Base-by-base conservation (phyloP, 2,888 invertebrate species). In the Pharmacophagus antenor region DNA sequence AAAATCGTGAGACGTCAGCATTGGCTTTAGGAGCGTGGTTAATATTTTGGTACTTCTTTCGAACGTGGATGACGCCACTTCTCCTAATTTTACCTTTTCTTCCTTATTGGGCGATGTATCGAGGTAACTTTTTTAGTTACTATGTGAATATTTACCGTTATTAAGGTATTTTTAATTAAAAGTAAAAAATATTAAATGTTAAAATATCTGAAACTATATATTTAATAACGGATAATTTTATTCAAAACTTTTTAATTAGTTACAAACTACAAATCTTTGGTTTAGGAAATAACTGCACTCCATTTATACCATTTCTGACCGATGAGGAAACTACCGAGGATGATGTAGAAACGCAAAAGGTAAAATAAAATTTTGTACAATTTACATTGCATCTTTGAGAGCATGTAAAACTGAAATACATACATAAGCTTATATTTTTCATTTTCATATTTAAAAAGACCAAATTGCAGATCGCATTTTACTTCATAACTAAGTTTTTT, bases 11-110 rank as follows among this genome's bases (percentile, higher is more conserved):
- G 62, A 72, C 81, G 62, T 86, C 83, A 0, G 75, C 77, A 6
- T 65, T 82, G 46, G 85, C 84, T 22, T 68, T 89, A 62, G 63
- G 72, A 1, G 79, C 64, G 2, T 89, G 89, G 89, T 69, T 88
- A 2, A 64, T 73, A 5, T 89, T 89, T 66, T 89, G 89, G 88
- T 82, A 80, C 65, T 77, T 82, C 72, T 85, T 87, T 66, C 69
- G 80, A 37, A 74, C 85, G 75, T 89, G 89, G 89, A 88, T 88
- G 88, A 76, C 82, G 10, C 89, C 88, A 1, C 66, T 89, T 10
- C 61, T 85, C 23, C 62, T 84, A 6, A 63, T 83, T 0, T 57
- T 79, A 23, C 87, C 88, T 0, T 88, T 89, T 62, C 47, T 80
- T 17, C 86, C 85, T 66, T 81, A 77, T 65, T 88, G 85, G 84